Conservation (phyloP, 2,888 invertebrate genomes). For the Lasioglossum marginatum region DNA sequence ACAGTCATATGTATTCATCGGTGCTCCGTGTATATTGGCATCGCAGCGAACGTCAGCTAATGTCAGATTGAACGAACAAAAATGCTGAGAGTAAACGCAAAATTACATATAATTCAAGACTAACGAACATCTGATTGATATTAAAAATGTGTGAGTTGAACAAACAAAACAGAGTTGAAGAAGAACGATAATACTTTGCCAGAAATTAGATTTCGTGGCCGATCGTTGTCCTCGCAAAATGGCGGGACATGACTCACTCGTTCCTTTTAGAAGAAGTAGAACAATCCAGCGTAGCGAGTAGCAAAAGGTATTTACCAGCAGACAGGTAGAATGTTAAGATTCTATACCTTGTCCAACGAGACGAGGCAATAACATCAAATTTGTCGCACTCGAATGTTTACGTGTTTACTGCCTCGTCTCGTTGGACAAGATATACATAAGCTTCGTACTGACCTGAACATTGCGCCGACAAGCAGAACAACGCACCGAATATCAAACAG, state of each 20-base stretch:
- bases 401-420: too few relatives aligned
- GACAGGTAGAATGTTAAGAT: slow-evolving; percentile 37
- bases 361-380: too few relatives aligned
- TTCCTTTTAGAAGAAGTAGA: slow-evolving; percentile 38
- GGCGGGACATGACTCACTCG: slow-evolving; percentile 27
- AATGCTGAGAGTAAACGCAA: slow-evolving; percentile 31
- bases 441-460: too few relatives aligned
- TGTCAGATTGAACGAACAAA: slow-evolving; percentile 29
- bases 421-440: too few relatives aligned
- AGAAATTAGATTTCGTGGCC: slow-evolving; percentile 19
- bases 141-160: not conserved
- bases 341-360: not conserved
- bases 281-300: slow-evolving; percentile 30
- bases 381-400: too few relatives aligned
- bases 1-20: not conserved
- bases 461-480: too few relatives aligned
- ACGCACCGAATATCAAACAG: too few relatives aligned
- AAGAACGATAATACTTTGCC: not conserved
- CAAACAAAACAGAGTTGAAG: not conserved
- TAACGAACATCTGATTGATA: not conserved
- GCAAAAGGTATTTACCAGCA: slow-evolving; percentile 41
- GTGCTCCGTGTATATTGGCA: not conserved
- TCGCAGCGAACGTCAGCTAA: not conserved
- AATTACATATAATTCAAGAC: not conserved
- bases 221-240: slow-evolving; percentile 1